A percentile compares a stretch with the other conserved stretches of the same genome.
These are phyloP conservation scores for Apotomis capreana DNA, from an alignment of 2,888 invertebrate genomes.

Conservation along the genomic window DNA sequence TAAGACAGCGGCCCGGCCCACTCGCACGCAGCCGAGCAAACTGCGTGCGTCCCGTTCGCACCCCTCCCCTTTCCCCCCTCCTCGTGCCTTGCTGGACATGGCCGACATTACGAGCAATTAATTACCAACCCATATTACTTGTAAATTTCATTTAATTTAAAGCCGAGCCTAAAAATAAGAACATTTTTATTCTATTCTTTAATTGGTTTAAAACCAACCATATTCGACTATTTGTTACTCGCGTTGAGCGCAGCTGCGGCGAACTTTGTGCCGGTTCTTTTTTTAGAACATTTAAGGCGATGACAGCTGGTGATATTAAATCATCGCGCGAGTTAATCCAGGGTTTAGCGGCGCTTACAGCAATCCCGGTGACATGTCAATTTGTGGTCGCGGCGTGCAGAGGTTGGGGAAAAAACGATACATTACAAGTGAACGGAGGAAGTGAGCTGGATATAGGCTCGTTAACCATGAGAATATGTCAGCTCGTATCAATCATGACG, in stretches of 20 bases:
- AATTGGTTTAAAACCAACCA: constrained; percentile 18
- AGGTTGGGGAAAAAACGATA: constrained; percentile 44
- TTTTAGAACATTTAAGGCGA: constrained; percentile 54
- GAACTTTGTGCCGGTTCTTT: constrained; percentile 42
- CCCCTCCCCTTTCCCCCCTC: constrained; percentile 40
- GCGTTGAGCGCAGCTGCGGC: constrained; percentile 49
- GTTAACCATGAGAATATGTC: constrained; percentile 8
- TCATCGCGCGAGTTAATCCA: constrained; percentile 58
- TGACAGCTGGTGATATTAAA: constrained; percentile 75
- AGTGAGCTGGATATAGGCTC: constrained; percentile 27
- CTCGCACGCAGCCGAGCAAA: constrained; percentile 61
- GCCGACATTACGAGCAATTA: constrained; percentile 42
- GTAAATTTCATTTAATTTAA: constrained; percentile 47
- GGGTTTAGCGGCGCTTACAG: constrained; percentile 59
- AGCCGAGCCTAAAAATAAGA: constrained; percentile 14
- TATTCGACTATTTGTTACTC: constrained; percentile 9
- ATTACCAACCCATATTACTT: constrained; percentile 43
- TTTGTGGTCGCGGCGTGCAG: constrained; percentile 56
- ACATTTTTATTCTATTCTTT: constrained; percentile 21
- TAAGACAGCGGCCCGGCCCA: constrained; percentile 57
- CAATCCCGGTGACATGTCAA: constrained; percentile 56
- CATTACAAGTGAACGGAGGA: constrained; percentile 44
- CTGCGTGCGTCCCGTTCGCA: constrained; percentile 63
- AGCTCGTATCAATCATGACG: constrained; percentile 1
- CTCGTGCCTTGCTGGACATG: constrained; percentile 10